These are phyloP conservation scores for Sitta europaea DNA, from an alignment of 2,113 vertebrate genomes.

Conservation along the genomic window DNA sequence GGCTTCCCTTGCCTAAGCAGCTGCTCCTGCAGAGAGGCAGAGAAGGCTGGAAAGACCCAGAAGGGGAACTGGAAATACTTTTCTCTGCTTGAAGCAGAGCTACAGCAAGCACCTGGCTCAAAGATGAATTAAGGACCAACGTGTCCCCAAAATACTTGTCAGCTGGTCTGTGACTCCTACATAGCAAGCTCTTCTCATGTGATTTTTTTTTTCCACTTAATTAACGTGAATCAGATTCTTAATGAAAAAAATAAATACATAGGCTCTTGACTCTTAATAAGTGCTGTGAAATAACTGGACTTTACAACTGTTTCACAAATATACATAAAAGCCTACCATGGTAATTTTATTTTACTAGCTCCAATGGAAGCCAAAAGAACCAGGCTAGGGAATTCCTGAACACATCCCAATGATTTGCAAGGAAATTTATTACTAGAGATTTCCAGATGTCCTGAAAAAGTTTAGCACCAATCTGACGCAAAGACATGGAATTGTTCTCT, in stretches of 20 bases:
- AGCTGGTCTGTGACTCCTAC: not conserved
- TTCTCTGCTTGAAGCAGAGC: not conserved
- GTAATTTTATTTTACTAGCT: not conserved
- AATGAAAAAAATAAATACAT: not conserved
- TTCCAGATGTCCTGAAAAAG: not conserved
- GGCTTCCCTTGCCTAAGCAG: not conserved
- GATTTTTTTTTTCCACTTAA: not conserved
- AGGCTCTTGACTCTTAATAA: not conserved
- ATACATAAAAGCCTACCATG: not conserved
- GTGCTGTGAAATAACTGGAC: not conserved
- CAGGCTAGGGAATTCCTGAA: not conserved
- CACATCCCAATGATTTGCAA: not conserved
- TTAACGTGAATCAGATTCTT: not conserved
- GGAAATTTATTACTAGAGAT: not conserved
- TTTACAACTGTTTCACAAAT: not conserved
- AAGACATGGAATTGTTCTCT: not conserved
- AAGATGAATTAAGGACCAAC: not conserved
- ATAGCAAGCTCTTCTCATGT: not conserved
- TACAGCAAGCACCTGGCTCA: not conserved
- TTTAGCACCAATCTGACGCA: not conserved
- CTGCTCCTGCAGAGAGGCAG: not conserved
- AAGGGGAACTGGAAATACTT: not conserved
- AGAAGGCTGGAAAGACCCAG: not conserved
- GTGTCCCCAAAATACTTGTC: not conserved
- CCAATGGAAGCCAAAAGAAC: not conserved